These are phyloP conservation scores for Diachasmimorpha longicaudata DNA, from an alignment of 1,140 invertebrate genomes.

Conservation along the genomic window DNA sequence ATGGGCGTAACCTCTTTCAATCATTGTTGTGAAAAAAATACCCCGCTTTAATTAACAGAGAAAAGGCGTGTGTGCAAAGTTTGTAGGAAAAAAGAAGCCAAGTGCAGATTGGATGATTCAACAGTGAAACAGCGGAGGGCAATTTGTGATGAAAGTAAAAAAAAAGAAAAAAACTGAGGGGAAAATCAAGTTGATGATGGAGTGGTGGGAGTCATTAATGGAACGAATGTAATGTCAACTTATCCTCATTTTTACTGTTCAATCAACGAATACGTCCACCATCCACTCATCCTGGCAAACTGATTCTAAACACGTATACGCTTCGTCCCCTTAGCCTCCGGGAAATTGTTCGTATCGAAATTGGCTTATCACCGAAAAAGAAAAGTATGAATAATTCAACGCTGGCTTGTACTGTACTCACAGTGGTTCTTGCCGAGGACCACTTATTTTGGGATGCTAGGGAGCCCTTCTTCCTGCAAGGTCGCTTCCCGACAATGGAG, in stretches of 20 bases:
- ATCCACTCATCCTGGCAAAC: background rate
- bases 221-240: background rate
- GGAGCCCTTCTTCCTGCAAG: slow-evolving; percentile 7
- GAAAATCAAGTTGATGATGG: background rate
- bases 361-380: slow-evolving; percentile 43
- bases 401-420: slow-evolving; percentile 31
- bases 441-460: slow-evolving; percentile 51
- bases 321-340: slow-evolving; percentile 37
- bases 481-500: background rate
- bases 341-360: slow-evolving; percentile 41
- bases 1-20: background rate
- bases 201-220: slow-evolving; percentile 18
- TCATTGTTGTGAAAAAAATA: background rate
- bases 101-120: background rate
- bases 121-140: background rate
- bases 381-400: slow-evolving; percentile 60
- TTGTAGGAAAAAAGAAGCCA: background rate
- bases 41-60: background rate
- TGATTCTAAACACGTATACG: slow-evolving; percentile 21
- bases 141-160: background rate
- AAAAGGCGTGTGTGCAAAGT: background rate
- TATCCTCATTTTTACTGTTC: background rate
- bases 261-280: background rate
- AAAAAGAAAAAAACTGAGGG: background rate
- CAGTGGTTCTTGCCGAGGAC: slow-evolving; percentile 37